Evolutionary conservation across 2,797 vertebrate genomes (phyloP), one percentile per base, ranked within the genome.

Genomic region (Nasua narica): DNA sequence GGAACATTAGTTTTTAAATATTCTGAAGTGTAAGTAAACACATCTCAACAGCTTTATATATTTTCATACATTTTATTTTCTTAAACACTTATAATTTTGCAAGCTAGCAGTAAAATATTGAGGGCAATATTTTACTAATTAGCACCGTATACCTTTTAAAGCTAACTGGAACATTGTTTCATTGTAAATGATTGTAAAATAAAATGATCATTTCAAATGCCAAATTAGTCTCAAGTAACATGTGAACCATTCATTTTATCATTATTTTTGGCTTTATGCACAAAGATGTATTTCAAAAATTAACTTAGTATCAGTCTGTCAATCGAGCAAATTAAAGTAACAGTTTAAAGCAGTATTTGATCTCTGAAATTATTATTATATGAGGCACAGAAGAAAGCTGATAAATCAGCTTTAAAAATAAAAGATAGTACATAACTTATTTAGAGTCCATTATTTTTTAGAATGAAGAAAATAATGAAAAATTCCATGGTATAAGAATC

Each of bases 1-100:
- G 96, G 90, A 97, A 87, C 86, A 79, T 84, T 93, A 90, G 87
- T 97, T 98, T 97, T 83, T 93, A 82, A 90, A 98, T 90, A 25
- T 91, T 97, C 91, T 89, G 78, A 98, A 97, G 92, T 95, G 79
- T 88, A 98, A 92, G 97, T 98, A 98, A 98, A 98, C 96, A 98
- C 92, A 98, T 98, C 92, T 98, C 97, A 97, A 95, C 96, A 97
- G 98, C 93, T 96, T 77, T 90, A 98, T 90, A 97, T 98, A 97
- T 96, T 94, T 97, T 97, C 90, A 98, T 96, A 78, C 92, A 87
- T 94, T 96, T 97, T 98, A 98, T 98, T 98, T 97, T 90, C 97
- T 98, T 97, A 97, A 98, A 97, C 98, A 98, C 96, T 98, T 85
- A 96, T 70, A 95, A 97, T 96, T 96, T 98, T 89, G 95, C 98